Evolutionary conservation across 2,113 vertebrate genomes (phyloP).

Genomic region (Lagopus muta): DNA sequence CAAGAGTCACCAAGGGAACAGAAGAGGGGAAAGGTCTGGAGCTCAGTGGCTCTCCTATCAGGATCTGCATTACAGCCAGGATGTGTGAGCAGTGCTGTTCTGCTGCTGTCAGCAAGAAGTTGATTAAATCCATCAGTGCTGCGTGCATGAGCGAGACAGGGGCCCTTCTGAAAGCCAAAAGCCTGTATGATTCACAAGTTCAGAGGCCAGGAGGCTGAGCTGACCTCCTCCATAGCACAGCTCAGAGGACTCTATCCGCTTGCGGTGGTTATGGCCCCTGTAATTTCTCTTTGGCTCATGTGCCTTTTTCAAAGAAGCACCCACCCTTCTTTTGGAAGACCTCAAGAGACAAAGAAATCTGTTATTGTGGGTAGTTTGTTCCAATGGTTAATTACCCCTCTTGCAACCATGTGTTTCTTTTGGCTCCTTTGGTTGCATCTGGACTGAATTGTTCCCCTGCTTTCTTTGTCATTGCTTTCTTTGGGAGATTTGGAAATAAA

Average conservation of each 20-base stretch:
- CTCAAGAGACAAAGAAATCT: background rate
- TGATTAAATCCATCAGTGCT: background rate
- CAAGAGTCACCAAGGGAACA: background rate
- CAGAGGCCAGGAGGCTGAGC: background rate
- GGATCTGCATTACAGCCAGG: background rate
- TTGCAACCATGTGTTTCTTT: background rate
- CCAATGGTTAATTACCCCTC: background rate
- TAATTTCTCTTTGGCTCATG: background rate
- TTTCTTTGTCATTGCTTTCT: background rate
- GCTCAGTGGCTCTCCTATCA: background rate
- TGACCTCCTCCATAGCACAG: background rate
- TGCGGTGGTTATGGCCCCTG: background rate
- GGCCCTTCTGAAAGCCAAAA: background rate
- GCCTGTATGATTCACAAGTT: background rate
- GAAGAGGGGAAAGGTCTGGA: background rate
- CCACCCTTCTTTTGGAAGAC: background rate
- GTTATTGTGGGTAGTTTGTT: background rate
- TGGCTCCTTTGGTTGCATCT: background rate
- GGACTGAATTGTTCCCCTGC: background rate
- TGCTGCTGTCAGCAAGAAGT: background rate
- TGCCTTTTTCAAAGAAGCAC: background rate
- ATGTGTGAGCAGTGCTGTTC: rapidly evolving
- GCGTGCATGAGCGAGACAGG: rapidly evolving
- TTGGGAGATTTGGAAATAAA: background rate
- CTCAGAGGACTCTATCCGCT: background rate